A percentile compares a stretch with the other conserved stretches of the same genome.
These are phyloP conservation scores for Promerops cafer DNA, from an alignment of 2,113 vertebrate genomes.

Conservation along the genomic window DNA sequence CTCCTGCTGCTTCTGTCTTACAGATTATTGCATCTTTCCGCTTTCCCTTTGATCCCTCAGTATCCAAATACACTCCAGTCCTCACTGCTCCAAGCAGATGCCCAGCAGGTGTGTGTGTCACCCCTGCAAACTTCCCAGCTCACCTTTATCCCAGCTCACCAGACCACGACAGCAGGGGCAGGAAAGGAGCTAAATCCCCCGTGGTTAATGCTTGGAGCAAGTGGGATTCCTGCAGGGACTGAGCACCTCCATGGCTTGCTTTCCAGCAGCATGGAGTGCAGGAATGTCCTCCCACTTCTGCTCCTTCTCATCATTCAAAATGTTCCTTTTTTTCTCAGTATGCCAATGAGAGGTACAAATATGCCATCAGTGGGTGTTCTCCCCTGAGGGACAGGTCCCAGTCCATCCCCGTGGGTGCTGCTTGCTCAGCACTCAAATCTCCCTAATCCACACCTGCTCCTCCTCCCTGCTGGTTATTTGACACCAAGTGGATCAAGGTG, in stretches of 20 bases:
- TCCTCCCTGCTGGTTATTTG: neutral
- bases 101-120: neutral
- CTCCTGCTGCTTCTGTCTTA: neutral
- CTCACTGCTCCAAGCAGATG: fast-evolving
- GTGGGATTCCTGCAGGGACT: neutral
- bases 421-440: neutral
- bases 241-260: neutral
- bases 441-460: neutral
- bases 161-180: neutral
- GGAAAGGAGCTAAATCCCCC: neutral
- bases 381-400: neutral
- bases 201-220: neutral
- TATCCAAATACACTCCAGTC: neutral
- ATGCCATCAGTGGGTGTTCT: neutral
- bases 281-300: neutral
- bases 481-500: neutral
- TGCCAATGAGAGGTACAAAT: fast-evolving
- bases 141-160: neutral
- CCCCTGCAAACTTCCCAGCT: neutral
- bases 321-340: neutral
- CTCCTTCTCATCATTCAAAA: neutral
- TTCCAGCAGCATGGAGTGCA: fast-evolving
- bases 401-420: neutral
- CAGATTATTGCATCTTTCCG: neutral
- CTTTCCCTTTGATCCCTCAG: neutral